Evolutionary conservation across 2,113 vertebrate genomes (phyloP).

Genomic region (Chaenocephalus aceratus): DNA sequence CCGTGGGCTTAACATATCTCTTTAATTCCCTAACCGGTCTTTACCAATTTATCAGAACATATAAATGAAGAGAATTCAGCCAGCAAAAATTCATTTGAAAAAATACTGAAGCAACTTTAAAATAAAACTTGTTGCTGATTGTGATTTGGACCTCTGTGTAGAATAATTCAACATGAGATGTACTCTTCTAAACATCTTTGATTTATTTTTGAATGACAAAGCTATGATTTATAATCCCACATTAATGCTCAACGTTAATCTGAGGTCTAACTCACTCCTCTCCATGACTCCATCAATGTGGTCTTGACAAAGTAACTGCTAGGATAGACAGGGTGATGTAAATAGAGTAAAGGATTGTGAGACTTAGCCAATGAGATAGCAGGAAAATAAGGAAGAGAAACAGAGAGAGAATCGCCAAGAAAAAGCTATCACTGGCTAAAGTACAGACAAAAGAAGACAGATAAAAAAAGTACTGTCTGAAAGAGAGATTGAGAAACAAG

Average conservation of each 20-base stretch:
- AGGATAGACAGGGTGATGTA: constrained; percentile 22
- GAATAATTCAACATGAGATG: background rate
- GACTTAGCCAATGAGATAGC: constrained; percentile 6
- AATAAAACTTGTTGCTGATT: background rate
- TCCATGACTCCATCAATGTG: constrained; percentile 7
- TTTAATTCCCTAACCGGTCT: constrained; percentile 13
- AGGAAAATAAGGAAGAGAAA: constrained; percentile 13
- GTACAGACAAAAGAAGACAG: constrained; percentile 16
- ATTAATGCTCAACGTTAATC: constrained; percentile 12
- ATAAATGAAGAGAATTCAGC: background rate
- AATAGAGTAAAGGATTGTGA: background rate
- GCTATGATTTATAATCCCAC: constrained; percentile 7
- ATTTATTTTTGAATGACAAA: constrained; percentile 17
- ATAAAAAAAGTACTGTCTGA: background rate
- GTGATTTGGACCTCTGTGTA: background rate
- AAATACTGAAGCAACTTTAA: background rate
- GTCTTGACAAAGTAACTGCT: constrained; percentile 27
- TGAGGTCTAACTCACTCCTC: constrained; percentile 8
- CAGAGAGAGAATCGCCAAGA: constrained; percentile 1
- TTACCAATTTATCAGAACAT: background rate
- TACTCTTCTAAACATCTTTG: background rate
- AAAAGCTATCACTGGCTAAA: constrained; percentile 28
- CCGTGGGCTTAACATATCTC: background rate
- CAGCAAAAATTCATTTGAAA: background rate
- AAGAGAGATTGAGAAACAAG: constrained; percentile 11